These are phyloP conservation scores for Ia io DNA, from an alignment of 2,113 vertebrate species.

Conservation along the genomic window DNA sequence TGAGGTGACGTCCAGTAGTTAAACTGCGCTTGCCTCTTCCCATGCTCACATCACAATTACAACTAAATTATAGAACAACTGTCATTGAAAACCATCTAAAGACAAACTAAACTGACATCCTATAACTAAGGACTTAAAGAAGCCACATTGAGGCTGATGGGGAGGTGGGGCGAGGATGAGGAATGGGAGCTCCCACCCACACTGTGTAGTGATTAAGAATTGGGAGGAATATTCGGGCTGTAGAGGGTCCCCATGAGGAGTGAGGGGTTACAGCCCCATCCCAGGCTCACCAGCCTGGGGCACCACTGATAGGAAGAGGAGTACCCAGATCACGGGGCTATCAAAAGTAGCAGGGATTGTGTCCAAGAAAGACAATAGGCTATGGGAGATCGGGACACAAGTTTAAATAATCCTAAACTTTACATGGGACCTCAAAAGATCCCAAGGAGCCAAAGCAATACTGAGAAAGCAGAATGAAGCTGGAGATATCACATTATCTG, in stretches of 20 bases:
- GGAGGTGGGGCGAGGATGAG: rapidly evolving
- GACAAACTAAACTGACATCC: too few species aligned
- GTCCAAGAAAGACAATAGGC: neutral
- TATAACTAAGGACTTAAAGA: too few species aligned
- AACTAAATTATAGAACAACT: too few species aligned
- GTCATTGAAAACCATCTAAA: too few species aligned
- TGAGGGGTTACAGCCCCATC: neutral
- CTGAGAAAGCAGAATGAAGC: neutral
- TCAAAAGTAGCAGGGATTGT: neutral
- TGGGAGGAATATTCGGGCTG: neutral
- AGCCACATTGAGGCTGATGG: too few species aligned
- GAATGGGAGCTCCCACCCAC: neutral
- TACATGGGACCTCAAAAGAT: neutral
- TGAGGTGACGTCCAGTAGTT: neutral
- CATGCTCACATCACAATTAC: too few species aligned
- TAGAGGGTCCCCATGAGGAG: neutral
- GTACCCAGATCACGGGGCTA: neutral
- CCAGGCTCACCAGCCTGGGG: neutral
- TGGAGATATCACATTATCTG: neutral
- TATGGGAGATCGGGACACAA: neutral
- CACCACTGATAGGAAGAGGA: neutral
- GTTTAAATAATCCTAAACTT: neutral
- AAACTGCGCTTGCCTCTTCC: neutral
- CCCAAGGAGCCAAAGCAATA: neutral
- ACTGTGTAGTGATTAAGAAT: neutral